A percentile compares a stretch with the other conserved stretches of the same genome.
These are phyloP conservation scores for Jordanella pulchra DNA, from an alignment of 2,797 vertebrate species.

Conservation along the genomic window DNA sequence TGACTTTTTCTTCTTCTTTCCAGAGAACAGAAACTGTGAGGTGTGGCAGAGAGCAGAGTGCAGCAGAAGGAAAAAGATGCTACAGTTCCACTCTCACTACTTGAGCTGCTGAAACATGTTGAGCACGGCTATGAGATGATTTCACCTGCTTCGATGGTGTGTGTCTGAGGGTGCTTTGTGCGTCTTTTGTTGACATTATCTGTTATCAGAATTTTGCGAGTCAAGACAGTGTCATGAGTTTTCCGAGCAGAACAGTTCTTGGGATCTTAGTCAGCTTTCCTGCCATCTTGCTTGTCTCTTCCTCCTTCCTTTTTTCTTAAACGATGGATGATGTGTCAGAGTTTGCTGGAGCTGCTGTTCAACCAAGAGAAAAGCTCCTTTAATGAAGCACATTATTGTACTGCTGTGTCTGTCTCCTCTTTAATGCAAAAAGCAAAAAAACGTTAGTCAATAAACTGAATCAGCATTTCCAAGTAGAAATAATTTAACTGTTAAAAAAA, in stretches of 20 bases:
- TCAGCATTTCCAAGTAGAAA: background rate
- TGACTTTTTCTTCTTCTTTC: background rate
- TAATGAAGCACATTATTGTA: background rate
- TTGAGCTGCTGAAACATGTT: conserved; percentile 6
- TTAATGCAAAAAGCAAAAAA: background rate
- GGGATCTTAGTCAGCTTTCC: conserved; percentile 50
- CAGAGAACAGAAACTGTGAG: conserved; percentile 23
- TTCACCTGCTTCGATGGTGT: conserved; percentile 2
- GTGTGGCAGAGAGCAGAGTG: conserved; percentile 18
- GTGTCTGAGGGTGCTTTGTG: background rate
- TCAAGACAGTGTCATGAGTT: conserved; percentile 39
- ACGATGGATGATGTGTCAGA: conserved; percentile 6
- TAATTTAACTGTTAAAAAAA: background rate
- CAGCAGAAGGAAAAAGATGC: background rate
- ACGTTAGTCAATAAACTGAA: background rate
- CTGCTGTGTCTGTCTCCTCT: background rate
- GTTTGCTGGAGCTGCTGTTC: conserved; percentile 3
- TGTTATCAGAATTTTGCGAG: conserved; percentile 40
- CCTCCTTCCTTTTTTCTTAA: conserved; percentile 17
- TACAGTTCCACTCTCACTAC: background rate
- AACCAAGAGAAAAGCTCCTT: background rate
- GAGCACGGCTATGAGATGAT: conserved; percentile 8
- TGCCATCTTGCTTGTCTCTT: conserved; percentile 27
- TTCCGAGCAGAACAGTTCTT: conserved; percentile 46
- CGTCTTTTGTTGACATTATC: conserved; percentile 28